Base-by-base conservation (phyloP, 23 tunicate species). In the Styela clava region DNA sequence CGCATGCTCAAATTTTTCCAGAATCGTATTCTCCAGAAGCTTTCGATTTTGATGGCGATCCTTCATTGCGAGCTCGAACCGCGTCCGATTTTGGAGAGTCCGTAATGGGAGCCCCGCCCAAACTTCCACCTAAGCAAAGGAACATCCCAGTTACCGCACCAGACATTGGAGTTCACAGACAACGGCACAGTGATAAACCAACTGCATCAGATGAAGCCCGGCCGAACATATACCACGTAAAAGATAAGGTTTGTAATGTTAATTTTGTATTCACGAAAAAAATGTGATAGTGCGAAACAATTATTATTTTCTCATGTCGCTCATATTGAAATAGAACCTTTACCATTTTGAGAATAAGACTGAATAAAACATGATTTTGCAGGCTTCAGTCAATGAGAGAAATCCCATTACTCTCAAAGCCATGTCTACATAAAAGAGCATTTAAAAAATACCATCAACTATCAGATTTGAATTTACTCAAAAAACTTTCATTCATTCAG, bases 21-120 rank as follows among this genome's bases (percentile, higher is more conserved):
- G 77, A 71, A 34, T 71, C 77, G 16, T 71, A 71, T 2, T 79
- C 73, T 29, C 73, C 83, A 62, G 85, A 82, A 74, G 78, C 78
- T 20, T 34, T 34, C 34, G 94, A 84, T 37, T 29, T 76, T 56
- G 37, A 78, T 23, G 86, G 83, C 31, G 90, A 91, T 67, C 44
- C 80, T 12, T 82, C 87, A 20, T 31, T 91, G 26, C 35, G 86
- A 25, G 97, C 97, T 34, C 33, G 97, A 32, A 82, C 83, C 16
- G 97, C 97, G 2, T 79, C 62, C 18, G 97, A 91, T 78, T 91
- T 91, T 34, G 78, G n/a, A 16, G 72, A 82, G 34, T 79, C 79
- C 5, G 63, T 86, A 18, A 86, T 85, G 2, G 68, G 26, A 22
- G 81, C 85, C 67, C 95, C 95, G 2, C 95, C 95, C 24, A 79